These are phyloP conservation scores for Nothobranchius kuhntae DNA, from an alignment of 2,113 vertebrate species.

Conservation along the genomic window DNA sequence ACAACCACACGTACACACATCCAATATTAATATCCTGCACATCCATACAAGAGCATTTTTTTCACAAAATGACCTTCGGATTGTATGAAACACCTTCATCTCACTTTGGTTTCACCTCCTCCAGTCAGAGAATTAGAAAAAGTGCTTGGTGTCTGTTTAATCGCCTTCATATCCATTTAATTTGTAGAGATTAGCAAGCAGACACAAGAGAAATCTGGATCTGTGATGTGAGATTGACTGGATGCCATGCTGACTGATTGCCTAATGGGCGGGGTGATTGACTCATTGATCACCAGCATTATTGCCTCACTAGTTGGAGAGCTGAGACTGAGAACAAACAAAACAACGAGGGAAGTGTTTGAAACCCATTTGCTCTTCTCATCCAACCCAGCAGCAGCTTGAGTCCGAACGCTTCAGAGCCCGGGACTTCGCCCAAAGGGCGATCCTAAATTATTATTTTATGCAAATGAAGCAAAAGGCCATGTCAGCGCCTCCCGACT, in stretches of 20 bases:
- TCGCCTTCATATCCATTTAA: background rate
- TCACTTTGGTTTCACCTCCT: slow-evolving; percentile 27
- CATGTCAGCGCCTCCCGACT: slow-evolving; percentile 22
- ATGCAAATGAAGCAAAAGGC: slow-evolving; percentile 38
- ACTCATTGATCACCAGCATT: slow-evolving; percentile 53
- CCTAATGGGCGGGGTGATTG: slow-evolving; percentile 32
- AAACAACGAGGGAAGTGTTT: slow-evolving; percentile 27
- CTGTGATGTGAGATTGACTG: slow-evolving; percentile 21
- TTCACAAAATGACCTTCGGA: slow-evolving; percentile 61
- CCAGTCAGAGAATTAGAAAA: background rate
- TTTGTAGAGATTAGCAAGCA: slow-evolving; percentile 6
- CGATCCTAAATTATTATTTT: slow-evolving; percentile 33
- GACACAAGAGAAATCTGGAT: slow-evolving; percentile 16
- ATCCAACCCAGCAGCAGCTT: slow-evolving; percentile 11
- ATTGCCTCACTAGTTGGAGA: slow-evolving; percentile 17
- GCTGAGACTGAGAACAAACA: slow-evolving; percentile 1
- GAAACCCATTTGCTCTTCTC: slow-evolving; percentile 1
- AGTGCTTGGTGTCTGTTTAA: no score
- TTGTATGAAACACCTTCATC: slow-evolving; percentile 31
- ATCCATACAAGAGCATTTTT: slow-evolving; percentile 3
- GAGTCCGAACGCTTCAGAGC: background rate
- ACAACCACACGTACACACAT: slow-evolving; percentile 16
- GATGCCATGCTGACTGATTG: slow-evolving; percentile 37
- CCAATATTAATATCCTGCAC: slow-evolving; percentile 50
- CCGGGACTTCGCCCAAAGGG: slow-evolving; percentile 3